Conservation (phyloP, 2,113 vertebrate species). For the Nansenia antarctica region DNA sequence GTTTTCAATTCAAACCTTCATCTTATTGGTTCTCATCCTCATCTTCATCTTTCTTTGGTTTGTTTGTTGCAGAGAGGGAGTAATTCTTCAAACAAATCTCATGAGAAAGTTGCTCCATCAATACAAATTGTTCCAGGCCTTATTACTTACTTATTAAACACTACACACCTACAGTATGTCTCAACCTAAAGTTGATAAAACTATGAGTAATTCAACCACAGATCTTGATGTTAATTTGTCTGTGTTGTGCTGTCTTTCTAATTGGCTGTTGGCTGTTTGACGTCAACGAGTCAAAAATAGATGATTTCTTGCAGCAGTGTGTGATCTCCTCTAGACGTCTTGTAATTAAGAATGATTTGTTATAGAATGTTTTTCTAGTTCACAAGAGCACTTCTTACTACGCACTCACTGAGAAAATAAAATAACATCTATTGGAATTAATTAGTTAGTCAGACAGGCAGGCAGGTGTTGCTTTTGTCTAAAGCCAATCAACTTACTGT, state of each 20-base stretch:
- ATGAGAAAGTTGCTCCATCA: not conserved
- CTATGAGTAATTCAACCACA: not conserved
- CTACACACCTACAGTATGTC: not conserved
- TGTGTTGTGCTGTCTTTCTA: not conserved
- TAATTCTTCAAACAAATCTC: not conserved
- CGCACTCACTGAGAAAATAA: not conserved
- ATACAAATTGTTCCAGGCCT: too few species aligned
- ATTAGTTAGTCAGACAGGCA: not conserved
- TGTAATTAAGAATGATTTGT: not conserved
- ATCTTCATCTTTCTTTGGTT: not conserved
- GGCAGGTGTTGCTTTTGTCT: not conserved
- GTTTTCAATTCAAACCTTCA: not conserved
- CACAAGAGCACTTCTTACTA: not conserved
- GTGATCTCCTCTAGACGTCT: not conserved
- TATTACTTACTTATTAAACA: not conserved
- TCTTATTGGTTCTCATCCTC: not conserved
- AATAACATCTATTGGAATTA: not conserved
- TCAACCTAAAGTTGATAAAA: not conserved
- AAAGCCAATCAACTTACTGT: too few species aligned
- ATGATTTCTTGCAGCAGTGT: not conserved
- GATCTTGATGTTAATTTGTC: not conserved
- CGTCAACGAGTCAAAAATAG: not conserved
- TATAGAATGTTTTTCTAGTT: not conserved
- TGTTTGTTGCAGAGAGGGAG: not conserved
- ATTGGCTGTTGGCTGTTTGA: not conserved